phyloP scores from a whole-genome alignment of 2,888 invertebrate species.

The Zelleria hepariella region DNA sequence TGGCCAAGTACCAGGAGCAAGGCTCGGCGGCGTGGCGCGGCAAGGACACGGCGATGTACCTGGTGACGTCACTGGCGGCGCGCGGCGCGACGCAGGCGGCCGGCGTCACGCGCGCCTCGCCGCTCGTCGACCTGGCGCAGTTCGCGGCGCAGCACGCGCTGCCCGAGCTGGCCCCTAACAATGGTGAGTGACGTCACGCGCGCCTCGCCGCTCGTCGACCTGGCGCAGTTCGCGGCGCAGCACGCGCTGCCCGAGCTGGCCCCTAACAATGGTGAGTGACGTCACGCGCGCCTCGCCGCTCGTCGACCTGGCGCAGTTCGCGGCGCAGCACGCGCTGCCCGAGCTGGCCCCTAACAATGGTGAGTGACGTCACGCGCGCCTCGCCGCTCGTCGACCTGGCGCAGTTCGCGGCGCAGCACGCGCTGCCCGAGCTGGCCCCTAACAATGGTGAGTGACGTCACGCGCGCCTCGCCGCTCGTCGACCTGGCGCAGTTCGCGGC shows the following conservation, averaged over 20 bases:
- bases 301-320: too few species aligned
- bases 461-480: too few species aligned
- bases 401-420: conserved; percentile 89
- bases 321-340: too few species aligned
- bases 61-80: conserved; percentile 95
- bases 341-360: too few species aligned
- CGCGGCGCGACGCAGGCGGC: conserved; percentile 90
- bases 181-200: conserved; percentile 61
- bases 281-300: too few species aligned
- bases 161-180: conserved; percentile 83
- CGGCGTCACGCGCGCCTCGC: conserved; percentile 92
- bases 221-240: conserved; percentile 87
- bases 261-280: conserved; percentile 74
- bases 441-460: conserved; percentile 70
- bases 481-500: too few species aligned
- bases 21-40: conserved; percentile 89
- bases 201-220: conserved; percentile 89
- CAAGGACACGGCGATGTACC: conserved; percentile 96
- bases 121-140: conserved; percentile 89
- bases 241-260: conserved; percentile 91
- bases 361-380: conserved; percentile 93
- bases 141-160: conserved; percentile 91
- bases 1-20: conserved; percentile 82
- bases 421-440: conserved; percentile 87
- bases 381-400: conserved; percentile 91